phyloP scores from a whole-genome alignment of 1,140 invertebrate genomes.

The Trachymyrmex septentrionalis region DNA sequence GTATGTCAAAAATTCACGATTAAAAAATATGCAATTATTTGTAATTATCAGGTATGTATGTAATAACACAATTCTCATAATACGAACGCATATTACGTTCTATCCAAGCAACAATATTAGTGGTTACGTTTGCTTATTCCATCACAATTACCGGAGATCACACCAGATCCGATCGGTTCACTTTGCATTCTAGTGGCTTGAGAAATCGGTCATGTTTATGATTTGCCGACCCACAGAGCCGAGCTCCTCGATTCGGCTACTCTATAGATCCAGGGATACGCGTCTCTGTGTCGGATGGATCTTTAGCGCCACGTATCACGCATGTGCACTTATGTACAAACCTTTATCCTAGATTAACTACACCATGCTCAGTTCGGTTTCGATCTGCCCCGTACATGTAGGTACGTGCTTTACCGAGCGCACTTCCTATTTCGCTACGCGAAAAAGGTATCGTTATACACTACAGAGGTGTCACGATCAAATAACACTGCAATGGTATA shows the following conservation, averaged over 20 bases:
- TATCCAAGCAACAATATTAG: conserved; percentile 20
- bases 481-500: not conserved
- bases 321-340: conserved; percentile 52
- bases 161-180: conserved; percentile 4
- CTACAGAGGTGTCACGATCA: not conserved
- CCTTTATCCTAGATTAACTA: conserved; percentile 72
- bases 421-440: no score
- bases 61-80: conserved; percentile 3
- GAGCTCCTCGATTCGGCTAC: conserved; percentile 2
- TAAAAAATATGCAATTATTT: not conserved
- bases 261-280: conserved; percentile 61
- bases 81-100: not conserved
- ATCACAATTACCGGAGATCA: conserved; percentile 22
- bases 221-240: conserved; percentile 7
- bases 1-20: no score
- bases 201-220: conserved; percentile 42
- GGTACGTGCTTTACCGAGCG: conserved; percentile 13
- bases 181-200: conserved; percentile 40
- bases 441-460: not conserved
- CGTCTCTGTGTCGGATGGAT: conserved; percentile 43
- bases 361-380: conserved; percentile 36
- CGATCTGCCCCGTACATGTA: conserved; percentile 1
- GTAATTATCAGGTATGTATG: not conserved
- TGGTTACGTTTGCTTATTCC: not conserved
- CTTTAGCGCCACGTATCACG: conserved; percentile 55